Base-by-base conservation (phyloP, 2,113 vertebrate species). In the Orcinus orca region DNA sequence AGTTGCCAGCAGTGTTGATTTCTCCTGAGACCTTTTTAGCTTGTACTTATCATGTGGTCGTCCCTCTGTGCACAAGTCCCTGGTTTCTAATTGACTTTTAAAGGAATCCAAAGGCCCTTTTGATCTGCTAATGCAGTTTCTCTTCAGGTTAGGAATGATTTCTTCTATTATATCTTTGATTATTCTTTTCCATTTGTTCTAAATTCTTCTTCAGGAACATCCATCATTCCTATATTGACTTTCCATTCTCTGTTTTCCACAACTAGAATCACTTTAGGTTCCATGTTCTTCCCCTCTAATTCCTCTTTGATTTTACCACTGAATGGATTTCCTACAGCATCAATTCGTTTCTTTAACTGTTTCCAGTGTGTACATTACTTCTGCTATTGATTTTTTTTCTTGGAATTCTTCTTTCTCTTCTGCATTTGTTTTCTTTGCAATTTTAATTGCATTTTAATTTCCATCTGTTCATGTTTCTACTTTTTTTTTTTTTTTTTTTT, bases 341-440 rank as follows among this genome's bases (percentile, higher is more conserved):
- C 77, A 36, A 36, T 65, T 87, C 13, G 3, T 53, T 55, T 83
- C 23, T 95, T 50, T 68, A 87, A 41, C 50, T 65, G 14, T 89
- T 79, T 84, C 73, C 23, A 29, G 9, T 67, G 33, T 50, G 33
- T 41, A 17, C 10, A 21, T 81, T 76, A 68, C 21, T 76, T 82
- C 6, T 82, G 65, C 33, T 50, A 18, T 62, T 79, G 58, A n/a
- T 60, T 58, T 88, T 93, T 86, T 74, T 74, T 86, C 33, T 86
- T 60, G 15, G 31, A 71, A 25, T 93, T 26, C 4, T 88, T 77
- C 31, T 17, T 88, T 65, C 25, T 76, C 67, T 76, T 33, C 50
- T 83, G n/a, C 31, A n/a, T 84, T 89, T 80, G 62, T 84, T 68
- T 90, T 77, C n/a, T 38, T 96, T 82, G 67, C 36, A 83, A 41